Percentiles rank a stretch among this genome's conserved stretches.
These are phyloP conservation scores for Rhyacophila evoluta DNA, from an alignment of 2,888 invertebrate genomes.

Conservation along the genomic window DNA sequence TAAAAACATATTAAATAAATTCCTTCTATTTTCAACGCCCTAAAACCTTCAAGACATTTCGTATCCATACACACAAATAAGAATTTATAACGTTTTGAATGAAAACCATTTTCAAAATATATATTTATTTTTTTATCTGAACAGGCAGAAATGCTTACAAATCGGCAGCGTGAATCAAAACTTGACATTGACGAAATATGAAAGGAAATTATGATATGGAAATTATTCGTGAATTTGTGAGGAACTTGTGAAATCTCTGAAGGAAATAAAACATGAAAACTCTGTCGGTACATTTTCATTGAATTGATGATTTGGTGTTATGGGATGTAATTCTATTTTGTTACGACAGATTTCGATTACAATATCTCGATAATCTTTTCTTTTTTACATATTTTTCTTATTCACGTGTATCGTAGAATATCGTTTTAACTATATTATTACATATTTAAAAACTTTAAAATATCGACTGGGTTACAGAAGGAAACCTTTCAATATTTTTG, in stretches of 20 bases:
- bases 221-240: not conserved
- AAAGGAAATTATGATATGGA: slow-evolving; percentile 21
- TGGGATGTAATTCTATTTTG: too few species aligned
- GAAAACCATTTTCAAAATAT: not conserved
- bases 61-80: not conserved
- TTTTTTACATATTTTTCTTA: too few species aligned
- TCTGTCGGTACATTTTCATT: not conserved
- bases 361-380: too few species aligned
- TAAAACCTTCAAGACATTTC: not conserved
- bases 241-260: not conserved
- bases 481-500: too few species aligned
- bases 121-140: not conserved
- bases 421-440: too few species aligned
- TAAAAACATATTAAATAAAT: too few species aligned
- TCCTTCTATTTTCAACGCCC: too few species aligned
- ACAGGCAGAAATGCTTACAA: not conserved
- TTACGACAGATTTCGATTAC: too few species aligned
- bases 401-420: too few species aligned
- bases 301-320: too few species aligned
- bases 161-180: not conserved
- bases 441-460: too few species aligned
- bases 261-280: not conserved
- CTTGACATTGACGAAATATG: slow-evolving; percentile 4
- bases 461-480: too few species aligned
- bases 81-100: not conserved